phyloP scores from a whole-genome alignment of 2,888 invertebrate genomes.

The Orchesellides sinensis region DNA sequence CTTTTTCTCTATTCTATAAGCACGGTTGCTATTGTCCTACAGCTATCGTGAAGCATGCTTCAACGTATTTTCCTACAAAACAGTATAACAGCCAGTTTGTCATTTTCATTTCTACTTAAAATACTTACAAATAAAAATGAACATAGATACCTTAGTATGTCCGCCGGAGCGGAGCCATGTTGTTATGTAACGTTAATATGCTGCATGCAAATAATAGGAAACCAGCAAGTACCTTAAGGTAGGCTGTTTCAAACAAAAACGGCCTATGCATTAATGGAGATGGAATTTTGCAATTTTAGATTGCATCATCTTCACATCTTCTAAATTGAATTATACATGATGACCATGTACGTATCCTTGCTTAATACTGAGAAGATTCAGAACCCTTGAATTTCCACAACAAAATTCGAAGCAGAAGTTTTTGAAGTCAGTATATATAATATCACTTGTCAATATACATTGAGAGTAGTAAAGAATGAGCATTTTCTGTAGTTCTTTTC shows the following conservation, averaged over 20 bases:
- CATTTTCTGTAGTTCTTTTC: too few relatives aligned
- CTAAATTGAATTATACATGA: conserved; percentile 13
- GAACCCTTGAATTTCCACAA: too few relatives aligned
- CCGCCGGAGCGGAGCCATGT: not conserved
- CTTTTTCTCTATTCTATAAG: too few relatives aligned
- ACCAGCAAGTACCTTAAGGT: not conserved
- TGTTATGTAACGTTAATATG: not conserved
- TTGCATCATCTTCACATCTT: conserved; percentile 22
- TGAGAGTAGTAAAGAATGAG: not conserved
- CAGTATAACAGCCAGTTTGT: too few relatives aligned
- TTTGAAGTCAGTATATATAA: not conserved
- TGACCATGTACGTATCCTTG: too few relatives aligned
- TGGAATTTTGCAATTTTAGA: conserved; percentile 47
- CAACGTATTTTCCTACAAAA: not conserved
- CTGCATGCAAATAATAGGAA: not conserved
- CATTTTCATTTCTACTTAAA: not conserved
- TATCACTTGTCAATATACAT: not conserved
- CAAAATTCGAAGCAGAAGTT: too few relatives aligned
- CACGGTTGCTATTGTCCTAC: too few relatives aligned
- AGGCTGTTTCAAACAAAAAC: not conserved
- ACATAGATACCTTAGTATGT: not conserved
- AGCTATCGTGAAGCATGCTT: too few relatives aligned
- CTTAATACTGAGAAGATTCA: too few relatives aligned
- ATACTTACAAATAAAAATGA: not conserved
- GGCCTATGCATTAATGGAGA: not conserved